These are phyloP conservation scores for Drosophila rhopaloa DNA, from an alignment of 1,140 invertebrate genomes.

Conservation along the genomic window DNA sequence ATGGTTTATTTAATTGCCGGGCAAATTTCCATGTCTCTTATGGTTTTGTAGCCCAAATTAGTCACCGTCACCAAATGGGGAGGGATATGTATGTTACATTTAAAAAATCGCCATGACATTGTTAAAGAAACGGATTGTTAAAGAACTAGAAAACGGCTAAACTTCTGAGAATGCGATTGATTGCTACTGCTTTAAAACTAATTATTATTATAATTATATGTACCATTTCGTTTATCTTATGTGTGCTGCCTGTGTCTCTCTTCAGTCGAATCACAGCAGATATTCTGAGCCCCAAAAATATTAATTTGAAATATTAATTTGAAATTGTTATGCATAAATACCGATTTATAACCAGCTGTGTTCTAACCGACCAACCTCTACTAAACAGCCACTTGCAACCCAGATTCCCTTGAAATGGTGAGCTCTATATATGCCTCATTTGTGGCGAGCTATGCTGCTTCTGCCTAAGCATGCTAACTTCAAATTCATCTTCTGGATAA, in stretches of 20 bases:
- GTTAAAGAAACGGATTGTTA: too few species aligned
- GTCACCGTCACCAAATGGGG: conserved; percentile 5
- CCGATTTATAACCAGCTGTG: conserved; percentile 57
- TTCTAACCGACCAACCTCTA: too few species aligned
- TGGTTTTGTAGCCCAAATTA: conserved; percentile 24
- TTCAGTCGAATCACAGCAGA: neutral
- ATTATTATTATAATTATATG: too few species aligned
- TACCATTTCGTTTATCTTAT: too few species aligned
- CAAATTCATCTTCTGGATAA: conserved; percentile 38
- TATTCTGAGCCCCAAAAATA: neutral
- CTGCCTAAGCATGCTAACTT: conserved; percentile 40
- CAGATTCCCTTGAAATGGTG: neutral
- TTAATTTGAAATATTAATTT: conserved; percentile 51
- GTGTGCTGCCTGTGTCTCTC: neutral
- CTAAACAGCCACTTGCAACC: neutral
- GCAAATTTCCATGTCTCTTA: conserved; percentile 12
- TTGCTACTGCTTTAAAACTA: too few species aligned
- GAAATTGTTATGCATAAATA: conserved; percentile 47
- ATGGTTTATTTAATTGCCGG: conserved; percentile 48
- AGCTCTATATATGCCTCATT: conserved; percentile 30
- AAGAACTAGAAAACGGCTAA: too few species aligned
- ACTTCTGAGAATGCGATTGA: too few species aligned
- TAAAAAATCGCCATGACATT: neutral
- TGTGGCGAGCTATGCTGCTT: conserved; percentile 1
- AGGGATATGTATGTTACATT: neutral